Evolutionary conservation across 2,888 invertebrate species (phyloP).

Genomic region (Formica aserva): DNA sequence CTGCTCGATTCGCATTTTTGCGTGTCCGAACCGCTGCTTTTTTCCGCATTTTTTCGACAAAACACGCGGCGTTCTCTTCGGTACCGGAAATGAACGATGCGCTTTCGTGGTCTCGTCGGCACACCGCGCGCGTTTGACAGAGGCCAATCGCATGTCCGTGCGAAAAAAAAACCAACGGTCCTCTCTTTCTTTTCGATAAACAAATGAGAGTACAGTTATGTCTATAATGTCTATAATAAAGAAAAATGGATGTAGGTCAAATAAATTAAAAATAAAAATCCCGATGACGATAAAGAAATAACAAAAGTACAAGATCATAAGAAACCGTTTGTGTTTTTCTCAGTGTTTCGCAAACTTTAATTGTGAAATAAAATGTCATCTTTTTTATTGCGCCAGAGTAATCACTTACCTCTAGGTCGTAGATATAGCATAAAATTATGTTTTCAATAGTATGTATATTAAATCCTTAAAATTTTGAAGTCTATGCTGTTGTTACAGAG

Average conservation of each 20-base stretch:
- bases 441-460: too few species aligned
- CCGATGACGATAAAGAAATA: too few species aligned
- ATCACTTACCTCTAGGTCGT: too few species aligned
- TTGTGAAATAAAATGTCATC: too few species aligned
- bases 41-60: constrained; percentile 52
- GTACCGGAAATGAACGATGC: constrained; percentile 64
- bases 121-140: constrained; percentile 20
- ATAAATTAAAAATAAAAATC: too few species aligned
- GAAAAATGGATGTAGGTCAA: not conserved
- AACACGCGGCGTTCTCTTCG: constrained; percentile 54
- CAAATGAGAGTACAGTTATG: constrained; percentile 1
- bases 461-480: too few species aligned
- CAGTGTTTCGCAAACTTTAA: too few species aligned
- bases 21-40: constrained; percentile 41
- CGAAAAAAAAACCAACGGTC: constrained; percentile 6
- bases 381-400: too few species aligned
- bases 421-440: too few species aligned
- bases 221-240: not conserved
- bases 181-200: not conserved
- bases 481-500: too few species aligned
- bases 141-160: constrained; percentile 30
- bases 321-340: too few species aligned
- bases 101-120: constrained; percentile 42
- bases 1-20: constrained; percentile 54
- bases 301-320: too few species aligned